Conservation (phyloP, 2,113 vertebrate genomes). For the Pelodiscus sinensis region DNA sequence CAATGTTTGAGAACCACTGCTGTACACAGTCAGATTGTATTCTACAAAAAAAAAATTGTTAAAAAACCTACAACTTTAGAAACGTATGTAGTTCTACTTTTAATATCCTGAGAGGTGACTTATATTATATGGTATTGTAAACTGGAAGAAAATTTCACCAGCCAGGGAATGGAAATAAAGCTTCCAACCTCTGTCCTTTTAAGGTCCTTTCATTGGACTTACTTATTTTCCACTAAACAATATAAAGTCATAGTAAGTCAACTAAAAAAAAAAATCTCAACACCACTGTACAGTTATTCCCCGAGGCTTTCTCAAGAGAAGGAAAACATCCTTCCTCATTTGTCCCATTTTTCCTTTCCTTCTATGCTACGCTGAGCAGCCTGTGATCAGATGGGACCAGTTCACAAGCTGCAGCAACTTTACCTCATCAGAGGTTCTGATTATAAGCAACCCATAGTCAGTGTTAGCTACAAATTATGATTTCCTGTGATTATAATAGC, state of each 20-base stretch:
- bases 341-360: not conserved
- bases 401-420: not conserved
- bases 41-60: not conserved
- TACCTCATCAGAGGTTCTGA: not conserved
- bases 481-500: not conserved
- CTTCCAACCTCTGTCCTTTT: not conserved
- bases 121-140: not conserved
- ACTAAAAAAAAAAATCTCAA: not conserved
- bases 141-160: not conserved
- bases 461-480: not conserved
- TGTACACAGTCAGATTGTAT: not conserved
- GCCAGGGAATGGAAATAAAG: not conserved
- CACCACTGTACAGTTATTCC: not conserved
- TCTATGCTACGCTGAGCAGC: not conserved
- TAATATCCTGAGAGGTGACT: accelerated
- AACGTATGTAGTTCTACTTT: not conserved
- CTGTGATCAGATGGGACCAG: not conserved
- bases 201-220: not conserved
- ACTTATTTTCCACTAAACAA: not conserved
- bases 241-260: not conserved
- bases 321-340: not conserved
- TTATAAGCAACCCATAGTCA: not conserved
- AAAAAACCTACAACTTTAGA: not conserved
- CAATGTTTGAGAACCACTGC: not conserved
- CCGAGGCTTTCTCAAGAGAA: not conserved